A percentile compares a stretch with the other conserved stretches of the same genome.
Conservation (phyloP, 1,140 invertebrate species). For the Batillaria attramentaria region DNA sequence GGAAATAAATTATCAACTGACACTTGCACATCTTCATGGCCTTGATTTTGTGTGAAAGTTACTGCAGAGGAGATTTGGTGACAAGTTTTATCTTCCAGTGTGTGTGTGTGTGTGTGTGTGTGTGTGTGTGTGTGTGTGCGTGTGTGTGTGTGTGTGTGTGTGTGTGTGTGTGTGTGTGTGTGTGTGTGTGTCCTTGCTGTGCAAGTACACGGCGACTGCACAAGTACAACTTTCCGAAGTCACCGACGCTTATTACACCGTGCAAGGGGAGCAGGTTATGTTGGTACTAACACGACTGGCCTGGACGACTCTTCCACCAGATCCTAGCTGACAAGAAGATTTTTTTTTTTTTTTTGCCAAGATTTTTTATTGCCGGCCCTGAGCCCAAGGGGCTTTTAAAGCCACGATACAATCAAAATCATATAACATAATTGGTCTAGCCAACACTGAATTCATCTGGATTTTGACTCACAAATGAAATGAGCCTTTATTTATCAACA, state of each 20-base stretch:
- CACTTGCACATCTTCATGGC: not conserved
- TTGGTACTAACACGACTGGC: not conserved
- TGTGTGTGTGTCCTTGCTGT: not conserved
- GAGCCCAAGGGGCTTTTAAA: no score
- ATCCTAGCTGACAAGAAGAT: no score
- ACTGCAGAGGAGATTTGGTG: not conserved
- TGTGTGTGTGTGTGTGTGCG: not conserved
- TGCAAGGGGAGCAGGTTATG: not conserved
- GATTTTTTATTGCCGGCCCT: no score
- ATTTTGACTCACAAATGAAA: no score
- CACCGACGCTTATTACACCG: not conserved
- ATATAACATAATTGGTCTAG: no score
- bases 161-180: not conserved
- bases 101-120: not conserved
- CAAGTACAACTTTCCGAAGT: not conserved
- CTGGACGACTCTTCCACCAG: constrained; percentile 1
- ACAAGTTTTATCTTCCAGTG: not conserved
- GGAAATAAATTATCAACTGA: not conserved
- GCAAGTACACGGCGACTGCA: no score
- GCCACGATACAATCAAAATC: no score
- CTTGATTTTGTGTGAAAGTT: not conserved
- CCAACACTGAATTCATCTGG: no score
- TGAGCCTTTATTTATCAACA: no score
- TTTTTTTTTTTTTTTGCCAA: no score
- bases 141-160: not conserved